Base-by-base conservation (phyloP, 2,888 invertebrate species). In the Desoria tigrina region DNA sequence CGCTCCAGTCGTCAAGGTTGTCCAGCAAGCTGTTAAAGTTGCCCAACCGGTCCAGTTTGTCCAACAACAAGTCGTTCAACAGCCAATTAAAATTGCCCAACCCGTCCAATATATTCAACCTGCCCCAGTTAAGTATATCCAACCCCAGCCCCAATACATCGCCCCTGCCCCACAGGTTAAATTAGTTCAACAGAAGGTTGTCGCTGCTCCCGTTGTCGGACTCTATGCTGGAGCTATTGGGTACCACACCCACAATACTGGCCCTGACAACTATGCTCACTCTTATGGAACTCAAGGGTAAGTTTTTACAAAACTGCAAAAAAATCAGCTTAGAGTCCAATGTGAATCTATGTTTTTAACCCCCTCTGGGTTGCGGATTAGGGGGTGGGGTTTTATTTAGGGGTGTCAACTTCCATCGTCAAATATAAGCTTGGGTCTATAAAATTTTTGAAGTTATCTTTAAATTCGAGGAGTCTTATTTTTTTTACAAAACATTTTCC, bases 171-270 rank as follows among this genome's bases (percentile, higher is more conserved):
- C 39, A 42, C 53, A 56, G 21, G 55, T 54, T 23, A 21, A 26
- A 21, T 59, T 65, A 32, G 53, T 32, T 21, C 51, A 56, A 32
- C 32, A 56, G 18, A 24, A 18, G 21, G n/a, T n/a, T n/a, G 54
- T 53, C 11, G 23, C 50, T 42, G 63, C 61, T 24, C 42, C 61
- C 11, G 39, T 45, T 18, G 28, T 58, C 11, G 68, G 64, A 2
- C 64, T 65, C 49, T 71, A 71, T 23, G 71, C 71, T 11, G 63
- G 66, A 16, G 71, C 68, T 3, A 60, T 71, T 11, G 71, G 71
- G 18, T 71, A 39, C 51, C 67, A 67, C 57, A 68, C 68, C 16
- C 66, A 66, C 26, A 61, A 49, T 39, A 53, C 26, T 37, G 39
- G 56, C 16, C 65, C 68, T 3, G 60, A 63, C 21, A 28, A 63